These are phyloP conservation scores for Charina bottae DNA, from an alignment of 2,113 vertebrate genomes.

Conservation along the genomic window DNA sequence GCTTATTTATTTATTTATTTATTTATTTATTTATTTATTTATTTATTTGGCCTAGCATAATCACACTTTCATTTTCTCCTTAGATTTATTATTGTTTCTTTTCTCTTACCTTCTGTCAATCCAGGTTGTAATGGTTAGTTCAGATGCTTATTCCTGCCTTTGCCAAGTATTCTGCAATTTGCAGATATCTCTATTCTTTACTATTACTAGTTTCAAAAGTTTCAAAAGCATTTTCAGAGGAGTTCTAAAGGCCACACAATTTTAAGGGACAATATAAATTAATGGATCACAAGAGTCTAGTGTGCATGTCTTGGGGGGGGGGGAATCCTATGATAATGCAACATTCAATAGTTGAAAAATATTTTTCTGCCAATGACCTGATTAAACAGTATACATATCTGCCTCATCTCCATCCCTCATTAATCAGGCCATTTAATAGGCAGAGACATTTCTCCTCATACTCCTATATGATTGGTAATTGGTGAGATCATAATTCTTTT, in stretches of 20 bases:
- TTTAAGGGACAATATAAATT: too few species aligned
- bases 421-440: neutral
- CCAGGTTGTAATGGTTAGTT: too few species aligned
- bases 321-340: neutral
- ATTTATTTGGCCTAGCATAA: slow-evolving; percentile 8
- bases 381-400: neutral
- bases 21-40: too few species aligned
- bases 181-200: neutral
- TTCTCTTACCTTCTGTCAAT: too few species aligned
- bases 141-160: too few species aligned
- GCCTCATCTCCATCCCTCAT: neutral
- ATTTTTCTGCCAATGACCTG: neutral
- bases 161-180: neutral
- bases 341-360: neutral
- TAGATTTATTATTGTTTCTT: too few species aligned
- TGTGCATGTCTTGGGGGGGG: neutral
- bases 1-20: neutral
- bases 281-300: neutral
- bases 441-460: neutral
- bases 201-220: neutral
- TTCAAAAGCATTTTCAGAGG: neutral
- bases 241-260: neutral
- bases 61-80: slow-evolving; percentile 28
- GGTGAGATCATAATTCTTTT: neutral
- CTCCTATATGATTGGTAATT: neutral